Evolutionary conservation across 2,797 vertebrate genomes (phyloP).

Genomic region (Pachyuromys duprasi): DNA sequence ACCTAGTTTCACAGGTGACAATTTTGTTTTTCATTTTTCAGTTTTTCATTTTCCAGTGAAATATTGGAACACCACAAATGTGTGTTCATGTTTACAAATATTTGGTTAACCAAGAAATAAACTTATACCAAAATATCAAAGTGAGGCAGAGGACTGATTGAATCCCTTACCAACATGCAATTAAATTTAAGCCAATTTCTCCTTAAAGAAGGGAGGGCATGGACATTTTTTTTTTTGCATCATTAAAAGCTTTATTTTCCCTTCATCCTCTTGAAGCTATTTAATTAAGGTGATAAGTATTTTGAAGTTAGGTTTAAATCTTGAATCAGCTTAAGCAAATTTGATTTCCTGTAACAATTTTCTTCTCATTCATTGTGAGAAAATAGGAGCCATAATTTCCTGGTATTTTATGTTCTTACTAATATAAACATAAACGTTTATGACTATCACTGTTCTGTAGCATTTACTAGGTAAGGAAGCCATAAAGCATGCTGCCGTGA

Average conservation of each 20-base stretch:
- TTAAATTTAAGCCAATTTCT: neutral
- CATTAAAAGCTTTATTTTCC: neutral
- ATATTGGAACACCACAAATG: neutral
- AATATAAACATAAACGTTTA: slow-evolving; percentile 35
- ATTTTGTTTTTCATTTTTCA: too few species aligned
- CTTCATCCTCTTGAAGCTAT: neutral
- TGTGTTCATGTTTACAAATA: neutral
- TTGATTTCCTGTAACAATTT: neutral
- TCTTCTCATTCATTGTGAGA: neutral
- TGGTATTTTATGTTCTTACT: neutral
- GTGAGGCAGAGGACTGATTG: neutral
- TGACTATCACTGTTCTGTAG: neutral
- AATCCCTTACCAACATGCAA: neutral
- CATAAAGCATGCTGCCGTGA: neutral
- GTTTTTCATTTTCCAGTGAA: neutral
- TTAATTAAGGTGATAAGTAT: neutral
- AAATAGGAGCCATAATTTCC: neutral
- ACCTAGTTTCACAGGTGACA: neutral
- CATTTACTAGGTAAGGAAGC: neutral
- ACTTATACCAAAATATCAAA: neutral
- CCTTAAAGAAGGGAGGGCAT: neutral
- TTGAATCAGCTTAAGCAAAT: neutral
- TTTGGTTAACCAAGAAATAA: neutral
- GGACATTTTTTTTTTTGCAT: neutral
- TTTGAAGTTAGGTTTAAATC: neutral